phyloP scores from a whole-genome alignment of 2,888 invertebrate species.

The Ephialtes manifestator region DNA sequence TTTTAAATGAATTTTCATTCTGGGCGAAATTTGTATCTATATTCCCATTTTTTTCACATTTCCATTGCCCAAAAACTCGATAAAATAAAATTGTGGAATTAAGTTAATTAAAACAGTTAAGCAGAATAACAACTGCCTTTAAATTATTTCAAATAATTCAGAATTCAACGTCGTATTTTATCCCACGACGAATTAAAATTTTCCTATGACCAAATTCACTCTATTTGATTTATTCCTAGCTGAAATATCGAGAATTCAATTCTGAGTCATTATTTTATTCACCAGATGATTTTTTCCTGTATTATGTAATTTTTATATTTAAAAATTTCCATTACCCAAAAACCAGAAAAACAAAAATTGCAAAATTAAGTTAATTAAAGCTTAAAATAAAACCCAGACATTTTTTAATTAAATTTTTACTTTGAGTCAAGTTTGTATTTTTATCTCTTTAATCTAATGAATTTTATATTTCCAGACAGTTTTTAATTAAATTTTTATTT shows the following conservation, averaged over 20 bases:
- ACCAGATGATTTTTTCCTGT: too few species aligned
- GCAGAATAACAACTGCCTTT: background rate
- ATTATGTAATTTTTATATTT: background rate
- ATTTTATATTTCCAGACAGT: too few species aligned
- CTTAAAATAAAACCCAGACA: background rate
- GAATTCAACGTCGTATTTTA: constrained; percentile 11
- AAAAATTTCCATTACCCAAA: background rate
- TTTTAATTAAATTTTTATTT: too few species aligned
- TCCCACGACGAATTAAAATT: background rate
- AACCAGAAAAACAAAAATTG: background rate
- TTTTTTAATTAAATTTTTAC: background rate
- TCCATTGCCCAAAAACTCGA: background rate
- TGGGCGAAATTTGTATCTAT: background rate
- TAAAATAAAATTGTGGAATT: too few species aligned
- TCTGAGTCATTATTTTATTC: too few species aligned
- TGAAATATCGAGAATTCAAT: too few species aligned
- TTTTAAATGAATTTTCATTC: background rate
- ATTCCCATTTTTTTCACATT: too few species aligned
- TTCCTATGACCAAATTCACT: background rate
- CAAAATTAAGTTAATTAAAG: background rate
- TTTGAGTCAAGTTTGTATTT: background rate
- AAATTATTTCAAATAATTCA: constrained; percentile 28
- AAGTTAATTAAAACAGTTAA: background rate
- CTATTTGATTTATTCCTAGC: background rate
- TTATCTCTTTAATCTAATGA: too few species aligned